Base-by-base conservation (phyloP, 2,888 invertebrate species). In the Siphonodentalium dalli region DNA sequence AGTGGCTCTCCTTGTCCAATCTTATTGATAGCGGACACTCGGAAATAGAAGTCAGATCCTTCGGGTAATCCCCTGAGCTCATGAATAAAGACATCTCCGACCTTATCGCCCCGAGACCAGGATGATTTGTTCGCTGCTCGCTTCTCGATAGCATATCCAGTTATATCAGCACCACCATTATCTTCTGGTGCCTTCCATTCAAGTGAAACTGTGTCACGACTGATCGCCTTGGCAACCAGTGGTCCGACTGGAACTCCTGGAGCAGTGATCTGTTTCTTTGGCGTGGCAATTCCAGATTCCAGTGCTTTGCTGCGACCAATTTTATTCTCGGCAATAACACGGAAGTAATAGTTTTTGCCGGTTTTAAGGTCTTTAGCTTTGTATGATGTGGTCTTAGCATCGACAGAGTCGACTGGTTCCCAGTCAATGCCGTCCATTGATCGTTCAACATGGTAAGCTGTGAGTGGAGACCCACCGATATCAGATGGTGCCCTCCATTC, bases 391-490 rank as follows among this genome's bases (percentile, higher is more conserved):
- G 64, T 66, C 44, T 70, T 66, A 50, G 66, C 64, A 81, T 95
- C 94, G 90, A 95, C 93, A 73, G 92, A 90, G 79, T 92, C 89
- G 61, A 95, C 93, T 54, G 92, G 86, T 77, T 94, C 86, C 96
- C 96, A 97, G 7, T 93, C 93, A 29, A 92, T 91, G 49, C 93
- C 92, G 35, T 72, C 68, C 13, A 53, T 52, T 9, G 71, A 68
- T 40, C 71, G 45, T 50, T 80, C 77, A 4, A 82, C 59, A 38
- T 72, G 65, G 69, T 80, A 82, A 11, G 71, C 75, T 23, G 72
- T 74, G 59, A 82, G 66, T 26, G 77, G 75, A 20, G 75, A 63
- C 11, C 79, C 80, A 11, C 82, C 81, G 53, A 81, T 75, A 45
- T 80, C 74, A 23, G 69, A 67, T 9, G 84, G 83, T 29, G 81